Percentiles rank a stretch among this genome's conserved stretches.
Conservation (phyloP, 1,140 invertebrate species). For the Protaetia brevitarsis region DNA sequence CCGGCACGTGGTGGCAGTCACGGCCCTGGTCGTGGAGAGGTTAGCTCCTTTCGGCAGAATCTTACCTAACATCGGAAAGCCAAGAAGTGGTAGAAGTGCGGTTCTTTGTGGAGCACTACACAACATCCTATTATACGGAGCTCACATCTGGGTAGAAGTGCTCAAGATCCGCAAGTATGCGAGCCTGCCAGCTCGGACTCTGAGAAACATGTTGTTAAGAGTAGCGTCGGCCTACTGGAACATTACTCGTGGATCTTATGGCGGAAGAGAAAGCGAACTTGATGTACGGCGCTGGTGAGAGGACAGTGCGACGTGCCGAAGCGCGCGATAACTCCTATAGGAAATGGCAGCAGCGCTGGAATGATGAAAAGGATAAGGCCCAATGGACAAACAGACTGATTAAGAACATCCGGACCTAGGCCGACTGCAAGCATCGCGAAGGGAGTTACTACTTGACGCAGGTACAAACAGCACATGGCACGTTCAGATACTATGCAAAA, state of each 20-base stretch:
- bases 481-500: neutral
- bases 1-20: neutral
- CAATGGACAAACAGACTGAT: neutral
- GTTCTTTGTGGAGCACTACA: neutral
- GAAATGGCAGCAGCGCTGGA: neutral
- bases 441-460: no score
- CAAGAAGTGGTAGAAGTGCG: no score
- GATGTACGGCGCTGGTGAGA: neutral
- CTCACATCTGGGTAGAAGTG: neutral
- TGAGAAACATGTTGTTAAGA: neutral
- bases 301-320: neutral
- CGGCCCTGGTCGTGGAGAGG: neutral
- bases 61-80: neutral
- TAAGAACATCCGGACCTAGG: neutral
- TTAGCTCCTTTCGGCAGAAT: neutral
- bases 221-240: neutral
- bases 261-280: neutral
- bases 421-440: neutral
- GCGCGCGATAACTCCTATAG: neutral
- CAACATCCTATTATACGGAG: neutral
- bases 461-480: no score
- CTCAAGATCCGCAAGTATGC: neutral
- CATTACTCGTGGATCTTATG: neutral
- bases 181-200: neutral
- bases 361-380: neutral